Percentiles rank a stretch among this genome's conserved stretches.
Evolutionary conservation across 2,888 invertebrate genomes (phyloP).

Genomic region (Lochmaea crataegi): DNA sequence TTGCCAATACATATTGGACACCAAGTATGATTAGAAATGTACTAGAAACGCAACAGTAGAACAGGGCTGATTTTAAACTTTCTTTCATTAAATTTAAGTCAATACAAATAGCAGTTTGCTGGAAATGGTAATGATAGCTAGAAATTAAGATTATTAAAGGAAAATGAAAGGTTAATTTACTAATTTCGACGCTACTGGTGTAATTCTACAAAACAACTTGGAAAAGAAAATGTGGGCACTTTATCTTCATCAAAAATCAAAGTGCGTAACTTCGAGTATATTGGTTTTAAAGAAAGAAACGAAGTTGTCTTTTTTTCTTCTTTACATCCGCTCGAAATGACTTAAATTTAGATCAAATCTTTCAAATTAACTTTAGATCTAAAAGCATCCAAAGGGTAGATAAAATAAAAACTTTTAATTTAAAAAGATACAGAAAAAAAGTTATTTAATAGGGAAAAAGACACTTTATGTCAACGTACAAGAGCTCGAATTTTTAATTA

Average conservation of each 20-base stretch:
- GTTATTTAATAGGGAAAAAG: not conserved
- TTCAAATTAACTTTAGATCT: conserved; percentile 2
- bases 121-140: too few species aligned
- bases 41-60: too few species aligned
- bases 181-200: not conserved
- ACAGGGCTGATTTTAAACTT: too few species aligned
- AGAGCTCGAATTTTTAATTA: not conserved
- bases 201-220: not conserved
- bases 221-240: not conserved
- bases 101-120: too few species aligned
- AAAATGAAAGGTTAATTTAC: too few species aligned
- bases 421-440: not conserved
- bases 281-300: conserved; percentile 24
- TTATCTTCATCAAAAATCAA: conserved; percentile 30
- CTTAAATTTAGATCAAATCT: conserved; percentile 10
- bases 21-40: too few species aligned
- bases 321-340: not conserved
- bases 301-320: not conserved
- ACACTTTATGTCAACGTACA: not conserved
- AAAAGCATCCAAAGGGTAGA: not conserved
- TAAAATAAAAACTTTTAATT: not conserved
- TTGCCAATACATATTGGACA: too few species aligned
- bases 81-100: too few species aligned
- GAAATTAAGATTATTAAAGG: too few species aligned
- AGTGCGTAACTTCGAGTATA: conserved; percentile 33